Conservation (phyloP, 2,888 invertebrate genomes). For the Chloroclysta siterata region DNA sequence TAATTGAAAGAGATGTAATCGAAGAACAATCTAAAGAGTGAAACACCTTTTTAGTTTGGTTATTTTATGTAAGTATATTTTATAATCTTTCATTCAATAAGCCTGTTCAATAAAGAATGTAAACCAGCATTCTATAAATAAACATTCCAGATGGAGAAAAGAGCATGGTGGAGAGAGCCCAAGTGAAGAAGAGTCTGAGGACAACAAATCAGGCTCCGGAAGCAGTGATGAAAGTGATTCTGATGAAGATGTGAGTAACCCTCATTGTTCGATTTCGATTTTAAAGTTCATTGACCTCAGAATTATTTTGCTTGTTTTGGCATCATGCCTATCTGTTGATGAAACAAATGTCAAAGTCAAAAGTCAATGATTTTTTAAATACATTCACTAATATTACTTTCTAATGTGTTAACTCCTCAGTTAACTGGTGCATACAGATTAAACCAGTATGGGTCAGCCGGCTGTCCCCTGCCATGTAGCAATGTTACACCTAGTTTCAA, state of each 20-base stretch:
- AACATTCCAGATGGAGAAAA: slow-evolving; percentile 81
- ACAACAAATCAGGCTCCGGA: slow-evolving; percentile 83
- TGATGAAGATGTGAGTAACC: slow-evolving; percentile 78
- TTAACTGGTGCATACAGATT: too few relatives aligned
- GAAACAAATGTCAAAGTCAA: background rate
- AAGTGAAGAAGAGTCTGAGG: slow-evolving; percentile 86
- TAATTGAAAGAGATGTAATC: too few relatives aligned
- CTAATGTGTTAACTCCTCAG: too few relatives aligned
- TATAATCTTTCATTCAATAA: too few relatives aligned
- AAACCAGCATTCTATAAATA: background rate
- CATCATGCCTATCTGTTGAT: background rate
- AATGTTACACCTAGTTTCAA: too few relatives aligned
- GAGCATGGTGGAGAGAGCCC: slow-evolving; percentile 85
- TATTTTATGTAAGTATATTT: too few relatives aligned
- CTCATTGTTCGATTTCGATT: background rate
- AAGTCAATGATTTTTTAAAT: background rate
- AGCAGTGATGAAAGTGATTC: slow-evolving; percentile 86
- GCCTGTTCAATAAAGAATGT: too few relatives aligned
- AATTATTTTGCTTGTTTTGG: background rate
- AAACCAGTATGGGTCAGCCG: too few relatives aligned
- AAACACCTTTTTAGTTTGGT: too few relatives aligned
- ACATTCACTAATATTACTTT: too few relatives aligned
- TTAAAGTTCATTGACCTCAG: slow-evolving; percentile 5
- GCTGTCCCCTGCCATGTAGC: too few relatives aligned
- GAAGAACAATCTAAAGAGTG: too few relatives aligned